Conservation (phyloP, 1,140 invertebrate species). For the Heliconius hermathena region DNA sequence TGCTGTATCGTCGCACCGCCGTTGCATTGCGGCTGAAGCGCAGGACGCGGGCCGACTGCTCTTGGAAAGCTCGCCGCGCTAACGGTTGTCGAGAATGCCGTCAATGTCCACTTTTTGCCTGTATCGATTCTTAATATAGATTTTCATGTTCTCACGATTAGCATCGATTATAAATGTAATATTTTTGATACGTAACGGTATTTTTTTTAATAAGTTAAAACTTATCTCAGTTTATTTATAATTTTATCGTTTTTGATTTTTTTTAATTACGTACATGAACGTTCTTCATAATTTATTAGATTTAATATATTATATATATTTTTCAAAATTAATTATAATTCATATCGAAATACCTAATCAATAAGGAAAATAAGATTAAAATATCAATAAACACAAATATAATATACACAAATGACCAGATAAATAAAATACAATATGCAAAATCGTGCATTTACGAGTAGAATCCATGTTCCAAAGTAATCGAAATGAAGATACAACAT, state of each 20-base stretch:
- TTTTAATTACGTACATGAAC: neutral
- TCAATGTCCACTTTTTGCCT: conserved; percentile 38
- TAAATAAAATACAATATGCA: conserved; percentile 60
- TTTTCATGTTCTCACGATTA: conserved; percentile 48
- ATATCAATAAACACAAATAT: conserved; percentile 22
- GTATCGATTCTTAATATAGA: conserved; percentile 55
- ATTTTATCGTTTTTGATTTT: neutral
- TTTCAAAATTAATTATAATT: neutral
- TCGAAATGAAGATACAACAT: conserved; percentile 74
- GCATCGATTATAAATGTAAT: conserved; percentile 47
- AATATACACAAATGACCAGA: neutral
- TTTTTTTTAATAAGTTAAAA: neutral
- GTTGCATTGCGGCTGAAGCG: conserved; percentile 10
- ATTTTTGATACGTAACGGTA: conserved; percentile 31
- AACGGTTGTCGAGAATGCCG: conserved; percentile 69
- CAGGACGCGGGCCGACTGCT: conserved; percentile 21
- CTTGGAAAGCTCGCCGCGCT: conserved; percentile 55
- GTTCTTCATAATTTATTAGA: too few species aligned
- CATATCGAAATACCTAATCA: neutral
- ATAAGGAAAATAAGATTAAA: conserved; percentile 50
- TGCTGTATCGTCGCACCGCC: conserved; percentile 21
- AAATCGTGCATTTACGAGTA: conserved; percentile 69
- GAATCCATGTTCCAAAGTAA: conserved; percentile 69
- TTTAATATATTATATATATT: too few species aligned
- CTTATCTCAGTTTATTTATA: conserved; percentile 3